These are phyloP conservation scores for Centropus unirufus DNA, from an alignment of 2,113 vertebrate genomes.

Conservation along the genomic window DNA sequence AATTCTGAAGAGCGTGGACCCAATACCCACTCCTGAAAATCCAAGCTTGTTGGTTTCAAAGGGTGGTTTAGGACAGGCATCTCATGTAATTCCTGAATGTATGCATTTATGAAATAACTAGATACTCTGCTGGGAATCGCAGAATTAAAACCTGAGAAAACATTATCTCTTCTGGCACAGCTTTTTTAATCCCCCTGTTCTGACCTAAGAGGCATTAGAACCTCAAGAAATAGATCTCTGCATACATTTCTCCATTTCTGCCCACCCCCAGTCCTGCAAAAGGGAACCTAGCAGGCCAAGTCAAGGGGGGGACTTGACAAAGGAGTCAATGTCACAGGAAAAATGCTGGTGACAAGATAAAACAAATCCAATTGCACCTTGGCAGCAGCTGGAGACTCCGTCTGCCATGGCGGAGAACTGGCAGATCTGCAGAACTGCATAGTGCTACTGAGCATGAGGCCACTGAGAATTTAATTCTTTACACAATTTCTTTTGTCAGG, in stretches of 20 bases:
- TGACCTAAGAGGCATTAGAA: background rate
- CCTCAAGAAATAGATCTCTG: background rate
- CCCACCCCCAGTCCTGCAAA: background rate
- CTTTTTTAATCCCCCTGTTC: background rate
- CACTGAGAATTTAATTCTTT: background rate
- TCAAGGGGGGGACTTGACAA: background rate
- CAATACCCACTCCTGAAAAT: background rate
- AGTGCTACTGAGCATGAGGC: background rate
- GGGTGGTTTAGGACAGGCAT: background rate
- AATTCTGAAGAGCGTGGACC: background rate
- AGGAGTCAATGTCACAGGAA: background rate
- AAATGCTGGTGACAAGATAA: background rate
- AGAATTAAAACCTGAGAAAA: background rate
- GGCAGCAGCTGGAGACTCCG: background rate
- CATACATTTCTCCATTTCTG: background rate
- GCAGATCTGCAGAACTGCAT: background rate
- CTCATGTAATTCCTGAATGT: background rate
- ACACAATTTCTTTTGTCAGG: background rate
- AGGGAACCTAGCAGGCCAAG: background rate
- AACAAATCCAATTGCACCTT: background rate
- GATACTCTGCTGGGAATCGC: background rate
- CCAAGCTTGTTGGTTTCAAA: background rate
- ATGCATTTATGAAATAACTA: background rate
- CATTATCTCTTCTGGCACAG: background rate
- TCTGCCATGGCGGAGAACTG: background rate